Evolutionary conservation across 1,140 invertebrate genomes (phyloP), one percentile per base, ranked within the genome.

Genomic region (Drosophila lacteicornis): DNA sequence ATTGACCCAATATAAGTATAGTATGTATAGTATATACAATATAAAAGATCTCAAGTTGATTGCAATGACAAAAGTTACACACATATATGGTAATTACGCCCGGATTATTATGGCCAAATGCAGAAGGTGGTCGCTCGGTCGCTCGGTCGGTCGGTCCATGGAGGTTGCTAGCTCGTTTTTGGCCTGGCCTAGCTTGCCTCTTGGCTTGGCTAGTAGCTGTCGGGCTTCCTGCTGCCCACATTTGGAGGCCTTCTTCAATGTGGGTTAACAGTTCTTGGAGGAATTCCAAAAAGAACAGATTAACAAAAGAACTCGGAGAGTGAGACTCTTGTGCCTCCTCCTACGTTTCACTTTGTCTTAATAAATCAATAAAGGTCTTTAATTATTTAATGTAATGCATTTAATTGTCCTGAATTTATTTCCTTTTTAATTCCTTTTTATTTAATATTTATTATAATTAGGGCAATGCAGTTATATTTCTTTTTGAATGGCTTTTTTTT

Each of bases 201-300:
- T 33, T 25, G 22, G 63, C 43, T 36, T 50, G 27, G 25, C 17
- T 49, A 25, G 5, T 42, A n/a, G 25, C 49, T 57, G 60, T 25
- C 30, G 57, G 67, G 70, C 79, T 85, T 86, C 79, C 75, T 82
- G 82, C 73, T 79, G 76, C 62, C 57, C 62, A 75, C 58, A 69
- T 71, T 77, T 74, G 66, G 27, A 40, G 42, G 79, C 55, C 60
- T 77, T 66, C 59, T 68, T 71, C 63, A 61, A 86, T 79, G 79
- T 86, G 83, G 82, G 82, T 86, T 86, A 86, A 86, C 75, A 81
- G 75, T 82, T 71, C 83, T 87, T 82, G 75, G 75, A 69, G 50
- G 55, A 58, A 79, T 70, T 82, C 61, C 68, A 77, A 77, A 50
- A 65, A 33, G 30, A 36, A 47, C 33, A 36, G 27, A 53, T 50